Percentiles rank a stretch among this genome's conserved stretches.
Conservation (phyloP, 2,888 invertebrate genomes). For the Rhamphomyia laevipes region DNA sequence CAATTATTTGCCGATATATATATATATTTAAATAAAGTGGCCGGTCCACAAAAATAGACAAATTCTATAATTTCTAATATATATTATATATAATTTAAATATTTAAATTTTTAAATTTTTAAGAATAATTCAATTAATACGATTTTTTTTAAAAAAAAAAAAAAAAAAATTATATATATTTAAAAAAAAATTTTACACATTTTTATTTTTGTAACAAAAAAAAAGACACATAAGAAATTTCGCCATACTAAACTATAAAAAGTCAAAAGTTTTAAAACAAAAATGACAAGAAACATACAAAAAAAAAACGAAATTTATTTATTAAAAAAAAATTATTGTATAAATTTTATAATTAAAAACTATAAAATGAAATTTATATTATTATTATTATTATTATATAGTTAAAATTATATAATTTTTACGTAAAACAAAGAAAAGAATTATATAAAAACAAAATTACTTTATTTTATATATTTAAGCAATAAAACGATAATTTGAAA, state of each 20-base stretch:
- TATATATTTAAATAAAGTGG: no score
- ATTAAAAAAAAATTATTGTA: conserved; percentile 4
- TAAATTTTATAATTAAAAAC: conserved; percentile 14
- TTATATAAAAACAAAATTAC: background rate
- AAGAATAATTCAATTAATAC: conserved; percentile 5
- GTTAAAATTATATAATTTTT: conserved; percentile 1
- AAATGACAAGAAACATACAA: no score
- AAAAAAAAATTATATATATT: conserved; percentile 19
- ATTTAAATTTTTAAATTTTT: background rate
- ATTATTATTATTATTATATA: conserved; percentile 22
- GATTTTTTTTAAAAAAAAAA: conserved; percentile 7
- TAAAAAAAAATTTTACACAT: conserved; percentile 19
- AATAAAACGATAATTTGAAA: background rate
- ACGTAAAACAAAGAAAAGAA: background rate
- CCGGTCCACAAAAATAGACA: background rate
- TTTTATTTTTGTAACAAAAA: conserved; percentile 20
- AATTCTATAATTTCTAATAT: background rate
- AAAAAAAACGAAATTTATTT: no score
- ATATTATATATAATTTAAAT: background rate
- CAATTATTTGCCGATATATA: no score
- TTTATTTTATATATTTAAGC: background rate
- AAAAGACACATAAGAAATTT: conserved; percentile 6
- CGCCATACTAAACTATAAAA: conserved; percentile 13
- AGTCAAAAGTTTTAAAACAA: no score
- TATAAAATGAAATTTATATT: conserved; percentile 19